Evolutionary conservation across 2,797 vertebrate genomes (phyloP).

Genomic region (Acanthurus leucopareius): DNA sequence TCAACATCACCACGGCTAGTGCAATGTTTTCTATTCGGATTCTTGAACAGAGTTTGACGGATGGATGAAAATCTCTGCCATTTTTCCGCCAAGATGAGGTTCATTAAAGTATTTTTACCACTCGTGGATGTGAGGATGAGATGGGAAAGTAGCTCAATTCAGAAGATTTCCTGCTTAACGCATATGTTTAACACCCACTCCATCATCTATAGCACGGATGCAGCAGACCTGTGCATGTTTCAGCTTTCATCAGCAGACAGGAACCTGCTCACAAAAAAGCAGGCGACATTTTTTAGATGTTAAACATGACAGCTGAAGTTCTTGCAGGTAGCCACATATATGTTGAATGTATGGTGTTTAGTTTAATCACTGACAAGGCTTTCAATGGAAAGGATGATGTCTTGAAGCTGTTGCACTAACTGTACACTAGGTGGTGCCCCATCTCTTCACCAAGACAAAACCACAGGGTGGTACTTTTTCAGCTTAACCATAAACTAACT

Average conservation of each 20-base stretch:
- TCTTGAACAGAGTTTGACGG: constrained; percentile 62
- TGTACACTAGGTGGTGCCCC: constrained; percentile 88
- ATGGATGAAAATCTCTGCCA: constrained; percentile 4
- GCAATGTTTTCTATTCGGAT: constrained; percentile 56
- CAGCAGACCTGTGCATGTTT: neutral
- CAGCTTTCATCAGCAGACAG: neutral
- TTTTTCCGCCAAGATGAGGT: constrained; percentile 5
- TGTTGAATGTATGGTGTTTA: constrained; percentile 12
- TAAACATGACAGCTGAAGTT: neutral
- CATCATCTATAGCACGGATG: neutral
- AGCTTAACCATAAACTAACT: constrained; percentile 6
- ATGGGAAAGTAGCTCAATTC: neutral
- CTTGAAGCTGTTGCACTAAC: constrained; percentile 49
- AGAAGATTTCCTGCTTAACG: constrained; percentile 5
- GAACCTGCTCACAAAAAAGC: neutral
- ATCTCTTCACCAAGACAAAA: constrained; percentile 77
- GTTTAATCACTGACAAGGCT: constrained; percentile 1
- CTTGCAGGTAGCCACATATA: constrained; percentile 3
- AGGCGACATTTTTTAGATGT: neutral
- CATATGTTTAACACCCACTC: constrained; percentile 33
- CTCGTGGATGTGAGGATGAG: constrained; percentile 7
- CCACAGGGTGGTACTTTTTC: constrained; percentile 16
- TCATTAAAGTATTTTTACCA: constrained; percentile 22
- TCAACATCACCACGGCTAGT: constrained; percentile 25
- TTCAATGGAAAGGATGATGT: neutral